Conservation (phyloP, 2,113 vertebrate species). For the Syrrhaptes paradoxus region DNA sequence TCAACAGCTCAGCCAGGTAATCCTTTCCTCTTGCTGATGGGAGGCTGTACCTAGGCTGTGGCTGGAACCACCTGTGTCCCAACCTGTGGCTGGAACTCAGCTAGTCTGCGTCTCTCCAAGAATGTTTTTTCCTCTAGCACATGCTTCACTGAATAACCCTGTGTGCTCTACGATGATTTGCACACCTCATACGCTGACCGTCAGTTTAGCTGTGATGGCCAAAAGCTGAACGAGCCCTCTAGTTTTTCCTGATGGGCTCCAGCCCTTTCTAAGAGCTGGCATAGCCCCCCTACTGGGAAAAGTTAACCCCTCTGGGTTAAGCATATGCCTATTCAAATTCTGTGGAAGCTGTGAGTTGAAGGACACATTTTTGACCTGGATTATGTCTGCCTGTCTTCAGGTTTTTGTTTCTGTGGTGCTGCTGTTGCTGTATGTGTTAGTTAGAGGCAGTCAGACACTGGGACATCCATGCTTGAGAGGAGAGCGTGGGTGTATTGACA, state of each 20-base stretch:
- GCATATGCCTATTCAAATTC: neutral
- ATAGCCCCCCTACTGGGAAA: neutral
- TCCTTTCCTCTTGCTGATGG: neutral
- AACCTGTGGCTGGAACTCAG: neutral
- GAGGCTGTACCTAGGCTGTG: neutral
- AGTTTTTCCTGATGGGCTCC: neutral
- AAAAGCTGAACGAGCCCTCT: neutral
- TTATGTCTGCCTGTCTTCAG: neutral
- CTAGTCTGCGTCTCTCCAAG: neutral
- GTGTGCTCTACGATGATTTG: neutral
- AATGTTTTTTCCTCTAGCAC: neutral
- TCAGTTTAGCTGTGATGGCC: neutral
- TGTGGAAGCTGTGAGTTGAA: neutral
- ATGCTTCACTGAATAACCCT: neutral
- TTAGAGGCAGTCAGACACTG: neutral
- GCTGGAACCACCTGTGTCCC: neutral
- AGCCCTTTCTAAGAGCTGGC: neutral
- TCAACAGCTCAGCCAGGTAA: neutral
- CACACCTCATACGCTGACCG: neutral
- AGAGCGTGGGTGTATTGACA: constrained; percentile 23
- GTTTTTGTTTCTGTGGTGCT: neutral
- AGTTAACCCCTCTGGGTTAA: neutral
- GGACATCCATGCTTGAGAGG: neutral
- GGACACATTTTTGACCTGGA: neutral
- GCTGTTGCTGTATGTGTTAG: neutral